Evolutionary conservation across 2,113 vertebrate genomes (phyloP), one percentile per base, ranked within the genome.

Genomic region (Pionites leucogaster): DNA sequence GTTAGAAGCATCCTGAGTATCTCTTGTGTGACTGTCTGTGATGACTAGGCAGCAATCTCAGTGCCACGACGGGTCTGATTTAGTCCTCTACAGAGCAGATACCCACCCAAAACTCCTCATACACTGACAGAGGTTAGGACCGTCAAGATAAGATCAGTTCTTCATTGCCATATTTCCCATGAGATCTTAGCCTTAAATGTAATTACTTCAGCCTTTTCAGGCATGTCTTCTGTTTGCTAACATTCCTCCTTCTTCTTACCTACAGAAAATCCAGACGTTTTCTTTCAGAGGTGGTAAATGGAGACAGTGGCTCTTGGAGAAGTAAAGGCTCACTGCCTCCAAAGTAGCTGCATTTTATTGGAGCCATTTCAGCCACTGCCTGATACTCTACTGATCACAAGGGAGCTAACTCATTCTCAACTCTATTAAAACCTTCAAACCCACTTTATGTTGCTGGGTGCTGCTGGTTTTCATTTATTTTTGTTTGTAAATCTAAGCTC

Each of bases 381-480:
- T 88, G 47, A 84, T 76, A 70, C 49, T 80, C 67, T 52, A 47
- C 57, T 69, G 28, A 64, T 80, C 78, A 83, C 64, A 80, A 68
- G 35, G 37, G 37, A 86, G 55, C 11, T 64, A 89, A 60, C 16
- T 89, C 15, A 6, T 83, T 88, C 77, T 84, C 28, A 81, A 25
- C 16, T 80, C 28, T 53, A 53, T 71, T 89, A 91, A 86, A 95
- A 86, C 25, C n/a, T 78, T 89, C 28, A 94, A 57, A 95, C 39
- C 18, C 14, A 23, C 37, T 74, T 49, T 59, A 39, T 55, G 31
- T 92, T 89, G 19, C 46, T 86, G 41, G 22, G 2, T 92, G 50
- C 18, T 84, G 39, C 29, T 91, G 29, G 3, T 63, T 92, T 86
- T 75, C 7, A 52, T 71, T 82, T 89, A 33, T 50, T 91, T 82